Base-by-base conservation (phyloP, 2,888 invertebrate species). In the Mystacides longicornis region DNA sequence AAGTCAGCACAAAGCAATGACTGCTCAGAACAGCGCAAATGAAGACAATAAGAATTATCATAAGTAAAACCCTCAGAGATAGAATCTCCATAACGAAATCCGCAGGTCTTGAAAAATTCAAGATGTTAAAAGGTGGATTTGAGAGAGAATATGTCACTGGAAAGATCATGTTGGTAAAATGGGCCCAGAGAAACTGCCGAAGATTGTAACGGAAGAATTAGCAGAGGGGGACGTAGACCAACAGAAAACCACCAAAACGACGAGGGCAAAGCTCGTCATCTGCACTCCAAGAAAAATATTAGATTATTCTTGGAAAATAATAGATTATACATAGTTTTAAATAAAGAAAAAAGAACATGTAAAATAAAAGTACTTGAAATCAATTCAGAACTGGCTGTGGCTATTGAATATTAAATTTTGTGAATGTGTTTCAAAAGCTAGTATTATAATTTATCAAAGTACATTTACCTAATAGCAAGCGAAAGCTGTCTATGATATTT, bases 161-260 rank as follows among this genome's bases (percentile, higher is more conserved):
- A 43, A 18, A 16, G 43, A 43, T 16, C 43, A 16, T 16, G 43
- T 43, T 14, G 43, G 18, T 11, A 43, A 18, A 18, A 43, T 43
- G 7, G 16, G 18, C 16, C 43, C 43, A 7, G 16, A 7, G 16
- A 43, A 5, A 9, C 7, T 43, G 9, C 43, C 43, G 5, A 43
- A 43, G 43, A 43, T 43, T 43, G 43, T 43, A 43, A 43, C 18
- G 43, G n/a, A 16, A 11, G 43, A 43, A 18, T 16, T 43, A 9
- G n/a, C 43, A 43, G 43, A 43, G 43, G n/a, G n/a, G 43, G 16
- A 7, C 43, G 43, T 16, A 11, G 43, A 43, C 43, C 43, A 43
- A 11, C 43, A 18, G 43, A 9, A 43, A 43, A 9, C 43, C 43
- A 43, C 16, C 43, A 43, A 43, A 43, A 18, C 9, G 43, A 43